Percentiles rank a stretch among this genome's conserved stretches.
Evolutionary conservation across 2,888 invertebrate species (phyloP).

Genomic region (Caradrina clavipalpis): DNA sequence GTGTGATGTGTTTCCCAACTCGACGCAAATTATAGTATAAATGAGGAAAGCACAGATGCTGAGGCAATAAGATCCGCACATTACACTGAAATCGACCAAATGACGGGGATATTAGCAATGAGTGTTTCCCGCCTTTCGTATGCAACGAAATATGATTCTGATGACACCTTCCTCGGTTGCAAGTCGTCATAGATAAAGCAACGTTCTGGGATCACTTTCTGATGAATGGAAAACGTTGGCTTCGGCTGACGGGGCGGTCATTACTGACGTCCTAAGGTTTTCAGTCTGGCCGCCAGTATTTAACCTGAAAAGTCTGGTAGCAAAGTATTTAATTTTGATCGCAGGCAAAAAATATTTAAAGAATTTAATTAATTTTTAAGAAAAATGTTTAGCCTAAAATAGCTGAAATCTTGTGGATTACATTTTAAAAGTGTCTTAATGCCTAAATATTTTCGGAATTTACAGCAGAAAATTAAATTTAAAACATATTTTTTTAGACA

Average conservation of each 20-base stretch:
- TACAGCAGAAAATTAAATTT: neutral
- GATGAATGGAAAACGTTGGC: neutral
- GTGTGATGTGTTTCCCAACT: slow-evolving; percentile 76
- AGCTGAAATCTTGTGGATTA: slow-evolving; percentile 13
- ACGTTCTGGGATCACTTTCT: neutral
- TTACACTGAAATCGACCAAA: slow-evolving; percentile 74
- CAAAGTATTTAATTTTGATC: slow-evolving; percentile 11
- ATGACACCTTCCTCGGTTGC: slow-evolving; percentile 51
- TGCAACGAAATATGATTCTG: slow-evolving; percentile 75
- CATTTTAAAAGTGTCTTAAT: slow-evolving; percentile 11
- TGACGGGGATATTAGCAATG: slow-evolving; percentile 77
- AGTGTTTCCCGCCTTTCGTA: slow-evolving; percentile 66
- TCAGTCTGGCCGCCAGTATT: slow-evolving; percentile 19
- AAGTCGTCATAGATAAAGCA: slow-evolving; percentile 28
- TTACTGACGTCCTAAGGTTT: neutral
- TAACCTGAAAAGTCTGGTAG: slow-evolving; percentile 16
- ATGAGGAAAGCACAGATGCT: slow-evolving; percentile 82
- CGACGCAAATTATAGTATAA: slow-evolving; percentile 79
- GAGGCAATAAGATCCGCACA: slow-evolving; percentile 75
- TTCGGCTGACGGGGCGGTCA: neutral
- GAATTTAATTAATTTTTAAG: slow-evolving; percentile 10
- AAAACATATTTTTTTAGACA: neutral
- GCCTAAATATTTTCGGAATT: slow-evolving; percentile 3
- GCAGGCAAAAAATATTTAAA: neutral
- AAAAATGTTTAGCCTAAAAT: slow-evolving; percentile 4